phyloP scores from a whole-genome alignment of 2,888 invertebrate genomes.

The Spicauda simplicius region DNA sequence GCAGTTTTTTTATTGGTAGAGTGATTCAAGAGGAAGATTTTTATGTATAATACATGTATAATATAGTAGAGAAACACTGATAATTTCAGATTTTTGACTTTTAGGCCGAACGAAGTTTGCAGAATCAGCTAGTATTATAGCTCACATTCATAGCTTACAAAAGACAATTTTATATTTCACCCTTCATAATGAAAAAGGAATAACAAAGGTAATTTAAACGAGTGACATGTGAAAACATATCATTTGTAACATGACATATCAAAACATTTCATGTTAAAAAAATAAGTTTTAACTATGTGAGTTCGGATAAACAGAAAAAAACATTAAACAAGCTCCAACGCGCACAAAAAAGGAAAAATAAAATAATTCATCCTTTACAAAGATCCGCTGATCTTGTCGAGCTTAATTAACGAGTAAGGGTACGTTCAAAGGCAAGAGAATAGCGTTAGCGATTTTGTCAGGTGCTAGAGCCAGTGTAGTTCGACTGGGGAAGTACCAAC shows the following conservation, averaged over 20 bases:
- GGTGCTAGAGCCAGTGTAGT: too few relatives aligned
- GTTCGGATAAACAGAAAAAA: not conserved
- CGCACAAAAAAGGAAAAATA: not conserved
- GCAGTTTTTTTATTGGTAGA: too few relatives aligned
- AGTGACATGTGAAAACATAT: not conserved
- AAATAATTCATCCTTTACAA: not conserved
- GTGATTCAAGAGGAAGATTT: too few relatives aligned
- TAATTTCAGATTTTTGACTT: too few relatives aligned
- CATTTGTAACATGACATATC: not conserved
- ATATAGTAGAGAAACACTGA: too few relatives aligned
- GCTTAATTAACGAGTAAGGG: slow-evolving; percentile 3
- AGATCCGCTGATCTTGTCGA: slow-evolving; percentile 4
- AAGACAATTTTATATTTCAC: not conserved
- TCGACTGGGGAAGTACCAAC: too few relatives aligned
- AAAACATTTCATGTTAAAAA: not conserved
- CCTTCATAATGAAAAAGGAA: not conserved
- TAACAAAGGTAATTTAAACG: not conserved
- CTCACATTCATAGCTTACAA: too few relatives aligned
- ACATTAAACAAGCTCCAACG: not conserved
- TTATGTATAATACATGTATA: too few relatives aligned
- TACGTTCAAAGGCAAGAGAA: not conserved
- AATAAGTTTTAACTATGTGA: not conserved
- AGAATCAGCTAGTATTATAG: too few relatives aligned
- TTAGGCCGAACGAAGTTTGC: too few relatives aligned
- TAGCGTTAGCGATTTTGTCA: not conserved